Conservation (phyloP, 2,113 vertebrate genomes). For the Theropithecus gelada region DNA sequence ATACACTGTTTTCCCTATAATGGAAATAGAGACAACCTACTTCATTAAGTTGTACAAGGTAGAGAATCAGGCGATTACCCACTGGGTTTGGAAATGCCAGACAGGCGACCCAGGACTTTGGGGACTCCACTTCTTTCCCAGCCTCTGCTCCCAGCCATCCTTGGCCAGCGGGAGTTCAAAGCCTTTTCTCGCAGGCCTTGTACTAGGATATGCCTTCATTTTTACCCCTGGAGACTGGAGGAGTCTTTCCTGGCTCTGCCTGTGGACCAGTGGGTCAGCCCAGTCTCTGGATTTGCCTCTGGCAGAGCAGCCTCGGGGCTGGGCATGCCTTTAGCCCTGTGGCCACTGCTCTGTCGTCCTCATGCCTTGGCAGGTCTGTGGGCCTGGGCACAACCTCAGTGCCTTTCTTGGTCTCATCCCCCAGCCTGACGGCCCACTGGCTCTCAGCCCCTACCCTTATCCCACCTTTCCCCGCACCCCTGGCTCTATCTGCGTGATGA, state of each 20-base stretch:
- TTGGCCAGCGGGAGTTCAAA: not conserved
- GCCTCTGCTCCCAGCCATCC: fast-evolving
- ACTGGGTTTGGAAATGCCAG: not conserved
- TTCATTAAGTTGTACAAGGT: not conserved
- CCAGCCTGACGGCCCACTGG: not conserved
- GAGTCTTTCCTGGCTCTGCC: not conserved
- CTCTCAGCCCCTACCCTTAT: not conserved
- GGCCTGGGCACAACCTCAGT: not conserved
- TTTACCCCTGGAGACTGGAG: not conserved
- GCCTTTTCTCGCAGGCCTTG: not conserved
- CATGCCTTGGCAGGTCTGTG: too few relatives aligned
- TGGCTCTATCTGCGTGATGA: not conserved
- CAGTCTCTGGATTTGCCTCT: not conserved
- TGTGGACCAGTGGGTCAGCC: too few relatives aligned
- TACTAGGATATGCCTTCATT: not conserved
- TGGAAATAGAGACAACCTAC: not conserved
- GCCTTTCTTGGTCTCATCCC: not conserved
- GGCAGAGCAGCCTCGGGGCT: not conserved
- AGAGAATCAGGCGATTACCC: not conserved
- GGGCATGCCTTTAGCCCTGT: not conserved
- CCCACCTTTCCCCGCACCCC: too few relatives aligned
- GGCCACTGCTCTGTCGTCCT: not conserved
- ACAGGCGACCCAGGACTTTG: not conserved
- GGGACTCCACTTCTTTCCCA: too few relatives aligned
- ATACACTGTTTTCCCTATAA: not conserved